Conservation (phyloP, 2,113 vertebrate species). For the Sinocyclocheilus grahami region DNA sequence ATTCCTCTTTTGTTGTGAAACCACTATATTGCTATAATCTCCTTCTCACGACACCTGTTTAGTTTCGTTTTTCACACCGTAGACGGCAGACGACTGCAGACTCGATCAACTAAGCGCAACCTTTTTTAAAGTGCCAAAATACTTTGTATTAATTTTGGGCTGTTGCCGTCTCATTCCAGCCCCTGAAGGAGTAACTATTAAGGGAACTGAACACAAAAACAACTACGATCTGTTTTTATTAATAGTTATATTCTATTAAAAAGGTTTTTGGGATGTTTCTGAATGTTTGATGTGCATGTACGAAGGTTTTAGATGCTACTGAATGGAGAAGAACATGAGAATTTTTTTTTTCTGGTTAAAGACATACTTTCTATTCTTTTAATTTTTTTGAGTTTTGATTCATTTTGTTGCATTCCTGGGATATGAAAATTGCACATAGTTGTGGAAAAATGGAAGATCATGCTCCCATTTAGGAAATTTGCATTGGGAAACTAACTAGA, state of each 20-base stretch:
- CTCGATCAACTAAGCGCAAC: conserved; percentile 53
- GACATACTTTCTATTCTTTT: background rate
- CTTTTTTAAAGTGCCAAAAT: conserved; percentile 75
- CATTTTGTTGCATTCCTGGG: conserved; percentile 1
- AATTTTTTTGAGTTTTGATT: background rate
- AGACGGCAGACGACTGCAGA: conserved; percentile 59
- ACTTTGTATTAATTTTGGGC: conserved; percentile 65
- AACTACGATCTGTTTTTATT: conserved; percentile 70
- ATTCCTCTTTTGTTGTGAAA: conserved; percentile 71
- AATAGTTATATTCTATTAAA: conserved; percentile 70
- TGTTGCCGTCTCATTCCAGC: conserved; percentile 63
- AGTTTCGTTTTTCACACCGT: conserved; percentile 64
- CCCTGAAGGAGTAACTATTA: conserved; percentile 59
- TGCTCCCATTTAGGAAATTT: background rate
- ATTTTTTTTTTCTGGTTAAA: conserved; percentile 23
- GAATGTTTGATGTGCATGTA: conserved; percentile 70
- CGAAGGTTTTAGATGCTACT: conserved; percentile 50
- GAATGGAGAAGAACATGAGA: background rate
- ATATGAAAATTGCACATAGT: conserved; percentile 29
- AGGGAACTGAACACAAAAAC: conserved; percentile 55
- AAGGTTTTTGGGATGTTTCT: conserved; percentile 70
- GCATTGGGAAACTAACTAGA: background rate
- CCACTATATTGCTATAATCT: conserved; percentile 70
- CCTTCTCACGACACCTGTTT: conserved; percentile 62
- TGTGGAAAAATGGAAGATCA: conserved; percentile 6